These are phyloP conservation scores for Dusona sp. DNA, from an alignment of 2,888 invertebrate genomes.

Conservation along the genomic window DNA sequence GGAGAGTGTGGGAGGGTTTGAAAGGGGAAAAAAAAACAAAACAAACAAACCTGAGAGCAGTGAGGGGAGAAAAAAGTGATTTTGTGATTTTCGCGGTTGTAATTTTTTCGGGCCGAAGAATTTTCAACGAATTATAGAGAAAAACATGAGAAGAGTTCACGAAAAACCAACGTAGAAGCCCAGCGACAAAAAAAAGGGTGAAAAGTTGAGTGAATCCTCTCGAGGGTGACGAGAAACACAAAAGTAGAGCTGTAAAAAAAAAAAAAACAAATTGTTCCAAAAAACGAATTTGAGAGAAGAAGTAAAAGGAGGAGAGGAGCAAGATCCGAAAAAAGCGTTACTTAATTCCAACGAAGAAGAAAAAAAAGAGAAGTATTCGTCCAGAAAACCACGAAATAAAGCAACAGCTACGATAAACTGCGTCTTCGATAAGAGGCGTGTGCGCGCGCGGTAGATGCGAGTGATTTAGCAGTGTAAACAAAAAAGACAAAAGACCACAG, in stretches of 20 bases:
- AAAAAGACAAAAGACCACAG: conserved; percentile 67
- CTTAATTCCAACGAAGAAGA: conserved; percentile 76
- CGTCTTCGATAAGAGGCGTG: conserved; percentile 18
- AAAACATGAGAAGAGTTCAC: not conserved
- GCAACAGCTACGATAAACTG: not conserved
- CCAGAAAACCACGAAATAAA: conserved; percentile 37
- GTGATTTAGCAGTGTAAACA: conserved; percentile 72
- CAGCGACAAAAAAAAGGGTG: not conserved
- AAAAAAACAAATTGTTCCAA: conserved; percentile 20
- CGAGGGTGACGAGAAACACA: not conserved
- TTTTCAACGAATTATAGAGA: not conserved
- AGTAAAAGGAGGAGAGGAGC: not conserved
- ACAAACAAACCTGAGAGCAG: not conserved
- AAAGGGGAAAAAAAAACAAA: not conserved
- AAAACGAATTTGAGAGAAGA: conserved; percentile 27
- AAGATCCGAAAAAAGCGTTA: conserved; percentile 73
- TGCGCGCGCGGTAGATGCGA: conserved; percentile 60
- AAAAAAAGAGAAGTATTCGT: not conserved
- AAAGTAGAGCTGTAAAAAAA: conserved; percentile 43
- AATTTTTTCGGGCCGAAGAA: conserved; percentile 11
- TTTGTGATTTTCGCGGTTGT: conserved; percentile 67
- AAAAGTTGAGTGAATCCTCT: not conserved
- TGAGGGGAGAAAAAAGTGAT: conserved; percentile 13
- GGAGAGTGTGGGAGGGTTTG: not conserved
- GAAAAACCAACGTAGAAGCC: not conserved